Evolutionary conservation across 2,888 invertebrate genomes (phyloP), one percentile per base, ranked within the genome.

Genomic region (Pterostichus madidus): DNA sequence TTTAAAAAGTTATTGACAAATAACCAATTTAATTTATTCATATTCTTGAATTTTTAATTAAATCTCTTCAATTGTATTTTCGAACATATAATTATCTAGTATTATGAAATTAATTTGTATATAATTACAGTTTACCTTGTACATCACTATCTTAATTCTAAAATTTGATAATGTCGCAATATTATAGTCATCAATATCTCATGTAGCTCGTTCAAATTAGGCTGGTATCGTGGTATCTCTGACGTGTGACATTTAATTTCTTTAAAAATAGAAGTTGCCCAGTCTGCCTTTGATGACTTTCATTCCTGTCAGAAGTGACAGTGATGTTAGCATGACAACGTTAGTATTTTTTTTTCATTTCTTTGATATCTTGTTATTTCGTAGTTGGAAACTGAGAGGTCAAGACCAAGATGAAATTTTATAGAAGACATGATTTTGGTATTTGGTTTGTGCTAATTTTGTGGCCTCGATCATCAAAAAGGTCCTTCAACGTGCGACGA

Each of bases 221-320:
- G 5, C 13, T 49, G 49, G 49, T 49, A 49, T 49, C 49, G 4
- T 49, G 49, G 49, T 49, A 49, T 49, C 49, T 49, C 49, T 59
- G 59, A 59, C 59, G 24, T 32, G 56, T 77, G 77, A 35, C 77
- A 77, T 77, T 77, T 77, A 77, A 77, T 77, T 56, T 59, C 77
- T 77, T 39, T 59, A 13, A 77, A 77, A 77, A 59, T 59, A 46
- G 44, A 77, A 59, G 59, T 59, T 53, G 52, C 31, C 17, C 49
- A 24, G 31, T 24, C 17, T 10, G 31, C 64, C 17, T 10, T 7
- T 64, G 49, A 76, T 76, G 56, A 77, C 77, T 77, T 77, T 77
- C 77, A 56, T 59, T 77, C 53, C 76, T 39, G 77, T 59, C 11
- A 75, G 24, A 73, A 71, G 17, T 15, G 17, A 73, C 11, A 44